phyloP scores from a whole-genome alignment of 1,140 invertebrate genomes.

The Psilanteris sp. region DNA sequence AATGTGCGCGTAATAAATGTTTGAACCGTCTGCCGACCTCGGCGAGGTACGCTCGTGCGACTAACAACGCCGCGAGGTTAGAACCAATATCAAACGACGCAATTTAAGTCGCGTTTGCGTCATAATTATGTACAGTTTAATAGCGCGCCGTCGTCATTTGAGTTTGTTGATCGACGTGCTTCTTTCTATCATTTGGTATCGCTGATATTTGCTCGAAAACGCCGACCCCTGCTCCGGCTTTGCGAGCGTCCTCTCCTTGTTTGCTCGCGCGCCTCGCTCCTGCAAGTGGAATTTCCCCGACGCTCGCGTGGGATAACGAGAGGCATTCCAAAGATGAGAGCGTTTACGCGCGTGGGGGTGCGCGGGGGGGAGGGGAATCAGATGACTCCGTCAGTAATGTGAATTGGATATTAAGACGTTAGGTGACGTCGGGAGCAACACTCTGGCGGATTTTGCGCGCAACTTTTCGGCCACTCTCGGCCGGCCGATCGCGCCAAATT shows the following conservation, averaged over 20 bases:
- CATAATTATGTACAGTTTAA: slow-evolving; percentile 1
- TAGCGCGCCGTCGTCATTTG: background rate
- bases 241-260: slow-evolving; percentile 26
- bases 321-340: slow-evolving; percentile 58
- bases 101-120: slow-evolving; percentile 6
- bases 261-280: slow-evolving; percentile 39
- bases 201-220: slow-evolving; percentile 27
- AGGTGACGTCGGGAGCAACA: slow-evolving; percentile 11
- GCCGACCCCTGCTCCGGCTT: background rate
- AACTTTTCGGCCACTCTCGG: background rate
- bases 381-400: slow-evolving; percentile 21
- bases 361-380: slow-evolving; percentile 5
- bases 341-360: slow-evolving; percentile 47
- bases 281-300: slow-evolving; percentile 63
- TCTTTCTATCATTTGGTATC: slow-evolving; percentile 40
- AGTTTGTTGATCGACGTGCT: slow-evolving; percentile 28
- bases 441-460: background rate
- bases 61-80: background rate
- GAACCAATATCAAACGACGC: slow-evolving; percentile 1
- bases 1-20: too few species aligned
- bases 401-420: slow-evolving; percentile 55
- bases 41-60: too few species aligned
- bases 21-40: too few species aligned
- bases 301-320: slow-evolving; percentile 57
- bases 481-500: too few species aligned